Evolutionary conservation across 2,113 vertebrate genomes (phyloP).

Genomic region (Polypterus bichir): DNA sequence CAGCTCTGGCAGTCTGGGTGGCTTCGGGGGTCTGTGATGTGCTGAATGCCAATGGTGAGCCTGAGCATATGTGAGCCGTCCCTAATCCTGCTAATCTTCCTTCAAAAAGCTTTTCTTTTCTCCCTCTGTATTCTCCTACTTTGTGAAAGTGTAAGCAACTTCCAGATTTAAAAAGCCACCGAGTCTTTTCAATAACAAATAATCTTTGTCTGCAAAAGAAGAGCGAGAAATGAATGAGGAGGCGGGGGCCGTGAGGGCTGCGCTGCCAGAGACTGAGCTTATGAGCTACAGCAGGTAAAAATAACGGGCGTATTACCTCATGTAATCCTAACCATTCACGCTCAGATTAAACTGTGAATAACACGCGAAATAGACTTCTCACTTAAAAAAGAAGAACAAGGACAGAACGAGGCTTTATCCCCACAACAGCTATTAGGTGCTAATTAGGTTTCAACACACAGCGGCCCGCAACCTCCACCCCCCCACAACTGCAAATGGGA

Average conservation of each 20-base stretch:
- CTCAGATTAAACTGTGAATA: conserved; percentile 49
- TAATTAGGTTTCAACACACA: conserved; percentile 89
- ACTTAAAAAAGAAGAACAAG: conserved; percentile 20
- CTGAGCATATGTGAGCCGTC: conserved; percentile 94
- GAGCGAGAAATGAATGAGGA: conserved; percentile 22
- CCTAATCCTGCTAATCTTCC: conserved; percentile 95
- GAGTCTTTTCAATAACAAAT: conserved; percentile 60
- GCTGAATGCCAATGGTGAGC: conserved; percentile 84
- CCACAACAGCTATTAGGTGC: conserved; percentile 70
- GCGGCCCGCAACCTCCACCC: conserved; percentile 66
- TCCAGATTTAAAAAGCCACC: conserved; percentile 49
- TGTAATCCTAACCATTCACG: conserved; percentile 46
- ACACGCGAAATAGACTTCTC: conserved; percentile 41
- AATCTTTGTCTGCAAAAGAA: conserved; percentile 41
- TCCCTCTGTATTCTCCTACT: conserved; percentile 18
- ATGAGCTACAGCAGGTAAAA: conserved; percentile 54
- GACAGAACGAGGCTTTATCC: conserved; percentile 52
- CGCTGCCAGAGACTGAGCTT: conserved; percentile 51
- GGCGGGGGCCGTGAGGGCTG: conserved; percentile 20
- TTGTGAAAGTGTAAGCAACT: conserved; percentile 73
- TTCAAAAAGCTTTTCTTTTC: conserved; percentile 45
- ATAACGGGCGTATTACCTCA: conserved; percentile 45
- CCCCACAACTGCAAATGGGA: conserved; percentile 61
- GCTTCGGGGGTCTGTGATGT: conserved; percentile 53
- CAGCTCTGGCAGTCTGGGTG: conserved; percentile 65